Evolutionary conservation across 2,888 invertebrate genomes (phyloP), one percentile per base, ranked within the genome.

Genomic region (Mamestra brassicae): DNA sequence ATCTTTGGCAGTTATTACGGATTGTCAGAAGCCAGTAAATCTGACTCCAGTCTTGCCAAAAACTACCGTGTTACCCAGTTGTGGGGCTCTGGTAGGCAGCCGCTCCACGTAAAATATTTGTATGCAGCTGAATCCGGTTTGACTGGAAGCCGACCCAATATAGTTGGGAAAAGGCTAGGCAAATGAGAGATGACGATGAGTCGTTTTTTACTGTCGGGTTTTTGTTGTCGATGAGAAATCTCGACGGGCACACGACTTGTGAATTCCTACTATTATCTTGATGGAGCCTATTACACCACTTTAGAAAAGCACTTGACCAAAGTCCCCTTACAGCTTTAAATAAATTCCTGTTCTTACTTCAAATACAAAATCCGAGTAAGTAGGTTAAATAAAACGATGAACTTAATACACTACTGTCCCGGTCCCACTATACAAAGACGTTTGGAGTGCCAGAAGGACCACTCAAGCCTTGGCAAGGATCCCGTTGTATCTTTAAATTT

Each of bases 401-500:
- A 90, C 87, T 92, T 91, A 92, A 92, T 90, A 88, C 88, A 89
- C 85, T 84, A 86, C 76, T 89, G 91, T 85, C 72, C 87, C 84
- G 73, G 82, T 88, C 86, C 85, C 89, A 64, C 86, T 74, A 77
- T 81, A 87, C 86, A 90, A 90, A 91, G 90, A 89, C 88, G 87
- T 70, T 85, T 84, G 85, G 85, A 89, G 89, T 83, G 83, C 83
- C 84, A 87, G 84, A 85, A 93, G 92, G 90, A 89, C 89, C 94
- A 91, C 95, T 95, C 87, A 74, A 89, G 80, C 92, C 89, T 95
- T 96, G 96, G 96, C 96, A 96, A 95, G 95, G 93, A 94, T 93
- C 89, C 90, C 88, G 92, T 92, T 95, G 95, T 96, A 93, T 96
- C 95, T 96, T 95, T 94, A 94, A 95, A 95, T 94, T 93, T 91